Conservation (phyloP, 2,113 vertebrate genomes). For the Macrotus californicus region DNA sequence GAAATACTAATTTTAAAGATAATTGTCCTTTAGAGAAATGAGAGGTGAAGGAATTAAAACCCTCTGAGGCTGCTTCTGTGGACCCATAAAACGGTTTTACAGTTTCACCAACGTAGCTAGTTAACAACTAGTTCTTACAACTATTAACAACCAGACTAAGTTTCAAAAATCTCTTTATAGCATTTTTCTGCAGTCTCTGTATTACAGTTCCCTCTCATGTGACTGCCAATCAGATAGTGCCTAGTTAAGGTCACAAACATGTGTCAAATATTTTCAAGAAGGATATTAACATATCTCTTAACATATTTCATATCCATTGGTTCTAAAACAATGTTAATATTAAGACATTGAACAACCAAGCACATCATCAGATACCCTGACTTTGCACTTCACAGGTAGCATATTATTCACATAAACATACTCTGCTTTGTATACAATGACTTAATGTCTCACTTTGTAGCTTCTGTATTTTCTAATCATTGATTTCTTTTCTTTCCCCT, state of each 20-base stretch:
- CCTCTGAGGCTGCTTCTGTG: background rate
- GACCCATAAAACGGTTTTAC: background rate
- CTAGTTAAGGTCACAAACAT: background rate
- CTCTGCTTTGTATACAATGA: background rate
- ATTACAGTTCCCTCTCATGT: background rate
- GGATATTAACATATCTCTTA: background rate
- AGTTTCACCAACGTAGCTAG: background rate
- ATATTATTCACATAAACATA: background rate
- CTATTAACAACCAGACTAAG: background rate
- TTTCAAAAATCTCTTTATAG: background rate
- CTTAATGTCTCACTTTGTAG: background rate
- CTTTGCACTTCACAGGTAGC: background rate
- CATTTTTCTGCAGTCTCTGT: background rate
- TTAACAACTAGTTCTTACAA: background rate
- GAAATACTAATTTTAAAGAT: background rate
- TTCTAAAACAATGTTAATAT: background rate
- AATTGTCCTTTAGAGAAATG: background rate
- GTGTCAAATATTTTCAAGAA: background rate
- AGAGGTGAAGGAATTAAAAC: background rate
- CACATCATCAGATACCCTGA: background rate
- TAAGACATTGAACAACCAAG: background rate
- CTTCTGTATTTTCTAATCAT: background rate
- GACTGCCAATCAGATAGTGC: background rate
- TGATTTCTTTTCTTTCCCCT: background rate
- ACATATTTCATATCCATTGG: background rate